Conservation (phyloP, 2,113 vertebrate genomes). For the Typhlomys cinereus region DNA sequence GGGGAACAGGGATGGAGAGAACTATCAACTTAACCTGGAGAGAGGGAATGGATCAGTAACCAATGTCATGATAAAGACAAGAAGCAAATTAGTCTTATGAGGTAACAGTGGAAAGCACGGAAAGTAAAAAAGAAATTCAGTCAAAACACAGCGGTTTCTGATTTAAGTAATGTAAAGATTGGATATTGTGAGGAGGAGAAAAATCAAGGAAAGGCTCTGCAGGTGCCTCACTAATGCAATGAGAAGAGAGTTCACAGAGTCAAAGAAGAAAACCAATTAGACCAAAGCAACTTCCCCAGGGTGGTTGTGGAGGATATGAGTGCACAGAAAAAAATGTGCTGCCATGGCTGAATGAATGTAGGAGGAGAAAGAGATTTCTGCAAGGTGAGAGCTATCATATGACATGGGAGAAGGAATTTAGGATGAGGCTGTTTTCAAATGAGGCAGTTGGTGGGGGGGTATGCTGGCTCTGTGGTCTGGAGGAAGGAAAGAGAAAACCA, state of each 20-base stretch:
- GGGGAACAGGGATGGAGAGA: too few relatives aligned
- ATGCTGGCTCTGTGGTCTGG: not conserved
- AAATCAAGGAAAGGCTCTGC: not conserved
- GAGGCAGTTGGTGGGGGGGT: not conserved
- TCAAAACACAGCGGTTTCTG: not conserved
- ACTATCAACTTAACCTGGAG: not conserved
- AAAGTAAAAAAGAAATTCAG: constrained; percentile 1
- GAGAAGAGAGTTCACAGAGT: not conserved
- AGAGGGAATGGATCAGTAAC: not conserved
- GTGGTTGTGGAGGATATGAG: not conserved
- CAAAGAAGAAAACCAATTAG: not conserved
- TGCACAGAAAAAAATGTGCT: not conserved
- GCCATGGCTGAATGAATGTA: not conserved
- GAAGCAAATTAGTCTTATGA: not conserved
- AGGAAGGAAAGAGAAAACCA: not conserved
- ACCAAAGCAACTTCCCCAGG: not conserved
- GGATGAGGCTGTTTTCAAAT: not conserved
- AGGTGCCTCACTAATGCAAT: not conserved
- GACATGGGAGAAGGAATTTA: not conserved
- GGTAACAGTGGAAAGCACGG: not conserved
- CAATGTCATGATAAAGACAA: not conserved
- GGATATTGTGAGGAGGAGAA: not conserved
- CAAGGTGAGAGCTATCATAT: not conserved
- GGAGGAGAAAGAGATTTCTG: not conserved
- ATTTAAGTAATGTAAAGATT: not conserved